phyloP scores from a whole-genome alignment of 2,113 vertebrate genomes.

The Craseonycteris thonglongyai region DNA sequence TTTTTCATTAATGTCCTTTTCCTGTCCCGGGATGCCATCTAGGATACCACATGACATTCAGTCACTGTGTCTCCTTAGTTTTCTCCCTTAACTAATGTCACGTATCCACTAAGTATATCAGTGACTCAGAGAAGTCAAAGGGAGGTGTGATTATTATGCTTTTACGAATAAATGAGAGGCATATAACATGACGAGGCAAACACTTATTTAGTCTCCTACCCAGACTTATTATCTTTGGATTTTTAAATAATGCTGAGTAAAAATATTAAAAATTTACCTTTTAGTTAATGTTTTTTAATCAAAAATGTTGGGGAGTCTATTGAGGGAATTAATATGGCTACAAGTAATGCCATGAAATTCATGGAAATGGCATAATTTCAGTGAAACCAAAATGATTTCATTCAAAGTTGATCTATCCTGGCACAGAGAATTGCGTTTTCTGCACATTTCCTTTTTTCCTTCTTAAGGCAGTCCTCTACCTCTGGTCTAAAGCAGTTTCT shows the following conservation, averaged over 20 bases:
- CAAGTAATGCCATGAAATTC: background rate
- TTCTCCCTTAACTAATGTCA: background rate
- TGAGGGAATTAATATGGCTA: constrained; percentile 11
- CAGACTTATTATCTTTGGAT: background rate
- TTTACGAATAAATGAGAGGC: background rate
- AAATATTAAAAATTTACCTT: background rate
- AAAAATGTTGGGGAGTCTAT: background rate
- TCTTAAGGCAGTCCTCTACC: background rate
- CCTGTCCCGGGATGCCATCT: background rate
- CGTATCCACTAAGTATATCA: background rate
- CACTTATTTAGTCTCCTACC: background rate
- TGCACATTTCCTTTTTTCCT: constrained; percentile 21
- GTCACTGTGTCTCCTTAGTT: background rate
- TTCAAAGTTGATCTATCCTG: constrained; percentile 30
- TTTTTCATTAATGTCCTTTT: background rate
- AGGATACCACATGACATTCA: background rate
- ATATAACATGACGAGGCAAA: background rate
- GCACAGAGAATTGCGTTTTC: constrained; percentile 28
- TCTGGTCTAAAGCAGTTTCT: constrained; percentile 17
- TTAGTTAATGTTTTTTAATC: background rate
- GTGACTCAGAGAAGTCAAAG: background rate
- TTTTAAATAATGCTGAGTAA: background rate
- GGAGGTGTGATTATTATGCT: background rate
- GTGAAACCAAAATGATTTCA: constrained; percentile 29
- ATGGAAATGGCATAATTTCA: constrained; percentile 10